These are phyloP conservation scores for Sapajus apella DNA, from an alignment of 2,113 vertebrate species.

Conservation along the genomic window DNA sequence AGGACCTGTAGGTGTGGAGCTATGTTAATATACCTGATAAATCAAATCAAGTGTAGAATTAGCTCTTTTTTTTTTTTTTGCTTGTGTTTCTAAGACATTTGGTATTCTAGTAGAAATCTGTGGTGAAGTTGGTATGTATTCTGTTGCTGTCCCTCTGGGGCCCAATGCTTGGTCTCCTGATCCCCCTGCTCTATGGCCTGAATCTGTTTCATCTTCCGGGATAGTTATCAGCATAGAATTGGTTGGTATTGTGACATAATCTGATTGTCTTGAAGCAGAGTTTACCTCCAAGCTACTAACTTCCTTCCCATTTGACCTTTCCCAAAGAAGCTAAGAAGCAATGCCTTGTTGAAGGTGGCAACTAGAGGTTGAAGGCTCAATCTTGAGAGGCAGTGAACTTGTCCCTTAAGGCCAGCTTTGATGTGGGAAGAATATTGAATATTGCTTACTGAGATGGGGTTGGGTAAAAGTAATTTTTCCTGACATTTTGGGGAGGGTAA, in stretches of 20 bases:
- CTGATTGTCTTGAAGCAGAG: slow-evolving; percentile 11
- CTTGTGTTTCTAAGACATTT: not conserved
- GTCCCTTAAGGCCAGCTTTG: slow-evolving; percentile 2
- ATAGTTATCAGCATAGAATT: slow-evolving; percentile 32
- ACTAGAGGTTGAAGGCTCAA: not conserved
- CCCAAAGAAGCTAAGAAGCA: slow-evolving; percentile 20
- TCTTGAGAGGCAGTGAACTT: not conserved
- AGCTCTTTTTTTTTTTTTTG: slow-evolving; percentile 13
- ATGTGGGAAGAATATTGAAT: slow-evolving; percentile 35
- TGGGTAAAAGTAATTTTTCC: slow-evolving; percentile 35
- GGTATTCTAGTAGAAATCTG: not conserved
- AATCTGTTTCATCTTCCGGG: not conserved
- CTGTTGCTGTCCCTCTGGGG: not conserved
- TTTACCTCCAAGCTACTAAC: not conserved
- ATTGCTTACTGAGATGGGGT: slow-evolving; percentile 34
- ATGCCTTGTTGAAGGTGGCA: slow-evolving; percentile 30
- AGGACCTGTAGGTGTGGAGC: not conserved
- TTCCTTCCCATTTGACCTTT: slow-evolving; percentile 49
- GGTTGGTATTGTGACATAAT: slow-evolving; percentile 67
- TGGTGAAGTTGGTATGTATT: not conserved
- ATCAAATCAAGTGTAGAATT: slow-evolving; percentile 23
- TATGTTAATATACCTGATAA: not conserved
- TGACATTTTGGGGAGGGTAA: slow-evolving; percentile 18
- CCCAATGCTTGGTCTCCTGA: not conserved
- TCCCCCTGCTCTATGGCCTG: not conserved